Evolutionary conservation across 2,888 invertebrate species (phyloP).

Genomic region (Allophyes oxyacanthae): DNA sequence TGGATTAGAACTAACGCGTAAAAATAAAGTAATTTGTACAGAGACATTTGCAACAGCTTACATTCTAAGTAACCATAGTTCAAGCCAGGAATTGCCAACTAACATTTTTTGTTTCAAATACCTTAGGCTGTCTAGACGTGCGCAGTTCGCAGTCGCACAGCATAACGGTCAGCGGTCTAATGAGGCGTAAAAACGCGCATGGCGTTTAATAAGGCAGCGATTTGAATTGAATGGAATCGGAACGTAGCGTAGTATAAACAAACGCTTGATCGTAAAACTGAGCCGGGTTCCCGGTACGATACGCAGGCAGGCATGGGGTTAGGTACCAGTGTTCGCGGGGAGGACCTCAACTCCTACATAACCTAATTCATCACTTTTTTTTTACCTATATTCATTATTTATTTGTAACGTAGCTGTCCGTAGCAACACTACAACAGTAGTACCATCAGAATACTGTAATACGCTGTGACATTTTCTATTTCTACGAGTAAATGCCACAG

Average conservation of each 20-base stretch:
- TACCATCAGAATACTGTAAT: too few relatives aligned
- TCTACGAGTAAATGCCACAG: too few relatives aligned
- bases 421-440: too few relatives aligned
- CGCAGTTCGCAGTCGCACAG: constrained; percentile 15
- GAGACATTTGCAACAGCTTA: neutral
- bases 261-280: constrained; percentile 58
- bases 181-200: constrained; percentile 52
- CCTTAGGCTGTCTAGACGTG: constrained; percentile 7
- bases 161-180: constrained; percentile 38
- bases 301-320: constrained; percentile 30
- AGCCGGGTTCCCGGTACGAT: constrained; percentile 55
- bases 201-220: constrained; percentile 51
- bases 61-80: constrained; percentile 38
- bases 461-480: too few relatives aligned
- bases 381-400: too few relatives aligned
- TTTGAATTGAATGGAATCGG: constrained; percentile 60
- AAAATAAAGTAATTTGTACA: constrained; percentile 1
- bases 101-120: constrained; percentile 22
- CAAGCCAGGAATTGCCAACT: constrained; percentile 11
- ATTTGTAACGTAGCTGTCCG: too few relatives aligned
- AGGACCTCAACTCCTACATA: too few relatives aligned
- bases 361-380: too few relatives aligned
- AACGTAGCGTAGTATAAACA: constrained; percentile 62
- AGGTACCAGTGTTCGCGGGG: constrained; percentile 40
- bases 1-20: neutral